These are phyloP conservation scores for Hyperopisus bebe DNA, from an alignment of 2,113 vertebrate species.

Conservation along the genomic window DNA sequence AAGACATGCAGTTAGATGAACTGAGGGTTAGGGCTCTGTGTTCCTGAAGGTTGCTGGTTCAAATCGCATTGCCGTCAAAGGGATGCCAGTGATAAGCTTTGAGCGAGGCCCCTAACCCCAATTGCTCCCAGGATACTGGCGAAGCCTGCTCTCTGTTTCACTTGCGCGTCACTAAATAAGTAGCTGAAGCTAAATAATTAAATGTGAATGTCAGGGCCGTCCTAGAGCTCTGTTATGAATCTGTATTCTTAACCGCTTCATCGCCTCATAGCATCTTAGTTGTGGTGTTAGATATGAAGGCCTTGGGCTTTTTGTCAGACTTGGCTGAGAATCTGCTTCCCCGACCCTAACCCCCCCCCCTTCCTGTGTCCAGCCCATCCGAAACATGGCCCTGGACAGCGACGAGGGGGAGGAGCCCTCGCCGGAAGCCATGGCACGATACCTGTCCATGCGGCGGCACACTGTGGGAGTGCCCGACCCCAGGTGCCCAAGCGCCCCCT, in stretches of 20 bases:
- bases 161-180: background rate
- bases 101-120: background rate
- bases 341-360: background rate
- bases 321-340: background rate
- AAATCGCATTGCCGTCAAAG: background rate
- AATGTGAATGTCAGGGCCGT: background rate
- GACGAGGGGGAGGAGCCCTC: slow-evolving; percentile 95
- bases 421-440: slow-evolving; percentile 92
- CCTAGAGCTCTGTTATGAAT: background rate
- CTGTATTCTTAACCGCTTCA: background rate
- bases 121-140: background rate
- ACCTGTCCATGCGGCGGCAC: slow-evolving; percentile 94
- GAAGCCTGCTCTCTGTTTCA: background rate
- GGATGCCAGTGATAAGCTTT: background rate
- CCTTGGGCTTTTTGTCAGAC: background rate
- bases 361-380: slow-evolving; percentile 69
- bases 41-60: background rate
- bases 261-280: background rate
- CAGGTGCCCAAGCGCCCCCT: slow-evolving; percentile 52
- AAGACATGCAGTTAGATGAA: background rate
- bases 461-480: slow-evolving; percentile 96
- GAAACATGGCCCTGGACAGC: slow-evolving; percentile 86
- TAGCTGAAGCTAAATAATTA: background rate
- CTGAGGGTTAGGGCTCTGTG: background rate
- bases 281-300: background rate